Percentiles rank a stretch among this genome's conserved stretches.
phyloP scores from a whole-genome alignment of 2,797 vertebrate genomes.

The Syngnathus acus region DNA sequence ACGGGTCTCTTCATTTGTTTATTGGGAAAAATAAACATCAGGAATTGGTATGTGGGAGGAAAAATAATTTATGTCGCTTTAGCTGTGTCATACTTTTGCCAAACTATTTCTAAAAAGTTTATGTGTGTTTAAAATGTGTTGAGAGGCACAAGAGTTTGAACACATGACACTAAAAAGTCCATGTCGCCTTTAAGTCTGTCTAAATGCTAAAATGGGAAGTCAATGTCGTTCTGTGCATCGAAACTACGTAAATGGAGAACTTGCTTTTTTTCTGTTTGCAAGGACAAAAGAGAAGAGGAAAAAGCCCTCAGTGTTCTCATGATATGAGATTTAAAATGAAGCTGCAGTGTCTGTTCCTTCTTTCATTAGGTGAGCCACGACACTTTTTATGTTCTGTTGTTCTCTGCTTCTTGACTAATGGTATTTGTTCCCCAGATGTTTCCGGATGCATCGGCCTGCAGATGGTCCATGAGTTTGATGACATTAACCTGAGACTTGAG shows the following conservation, averaged over 20 bases:
- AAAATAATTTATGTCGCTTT: no score
- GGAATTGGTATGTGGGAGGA: no score
- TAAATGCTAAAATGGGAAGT: neutral
- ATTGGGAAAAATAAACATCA: no score
- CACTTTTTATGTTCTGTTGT: neutral
- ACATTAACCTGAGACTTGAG: constrained; percentile 45
- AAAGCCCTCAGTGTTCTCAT: constrained; percentile 2
- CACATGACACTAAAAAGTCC: no score
- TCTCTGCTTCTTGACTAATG: neutral
- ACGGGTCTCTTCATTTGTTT: no score
- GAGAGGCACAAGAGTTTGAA: no score
- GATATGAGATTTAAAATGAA: constrained; percentile 50
- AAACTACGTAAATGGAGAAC: constrained; percentile 20
- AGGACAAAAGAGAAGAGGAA: constrained; percentile 25
- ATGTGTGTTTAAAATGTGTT: no score
- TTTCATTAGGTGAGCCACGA: constrained; percentile 41
- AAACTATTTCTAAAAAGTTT: no score
- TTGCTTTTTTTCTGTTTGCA: constrained; percentile 26
- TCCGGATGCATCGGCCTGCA: constrained; percentile 40
- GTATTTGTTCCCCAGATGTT: constrained; percentile 44
- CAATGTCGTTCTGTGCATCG: neutral
- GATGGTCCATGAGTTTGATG: constrained; percentile 27
- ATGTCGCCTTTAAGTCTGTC: neutral
- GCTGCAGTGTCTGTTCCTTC: constrained; percentile 39
- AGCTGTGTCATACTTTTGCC: no score